Conservation (phyloP, 1,140 invertebrate genomes). For the Ladona fulva region DNA sequence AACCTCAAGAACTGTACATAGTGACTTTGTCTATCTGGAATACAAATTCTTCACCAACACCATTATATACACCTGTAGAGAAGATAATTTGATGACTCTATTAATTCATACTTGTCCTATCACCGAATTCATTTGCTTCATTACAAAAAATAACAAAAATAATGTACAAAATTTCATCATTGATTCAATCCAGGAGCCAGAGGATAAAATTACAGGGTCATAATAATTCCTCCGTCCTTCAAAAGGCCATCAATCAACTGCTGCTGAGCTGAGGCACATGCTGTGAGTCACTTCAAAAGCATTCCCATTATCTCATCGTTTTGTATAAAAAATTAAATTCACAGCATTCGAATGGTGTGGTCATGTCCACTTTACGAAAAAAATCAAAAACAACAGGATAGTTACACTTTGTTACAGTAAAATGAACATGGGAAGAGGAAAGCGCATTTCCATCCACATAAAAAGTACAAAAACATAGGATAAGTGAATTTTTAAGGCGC, state of each 20-base stretch:
- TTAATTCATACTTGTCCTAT: neutral
- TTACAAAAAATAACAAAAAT: conserved; percentile 11
- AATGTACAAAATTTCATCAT: conserved; percentile 6
- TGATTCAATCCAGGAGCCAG: neutral
- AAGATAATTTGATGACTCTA: neutral
- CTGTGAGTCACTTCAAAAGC: neutral
- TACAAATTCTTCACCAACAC: neutral
- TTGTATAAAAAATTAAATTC: conserved; percentile 4
- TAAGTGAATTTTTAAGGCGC: neutral
- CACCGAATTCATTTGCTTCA: neutral
- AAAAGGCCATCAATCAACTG: neutral
- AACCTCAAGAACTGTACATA: neutral
- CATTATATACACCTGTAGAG: neutral
- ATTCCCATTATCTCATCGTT: neutral
- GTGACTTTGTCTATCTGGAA: neutral
- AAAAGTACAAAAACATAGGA: neutral
- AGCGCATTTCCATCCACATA: neutral
- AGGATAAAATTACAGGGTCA: neutral
- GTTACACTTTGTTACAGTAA: conserved; percentile 1
- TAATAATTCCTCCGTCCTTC: neutral
- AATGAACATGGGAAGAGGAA: conserved; percentile 1
- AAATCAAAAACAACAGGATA: conserved; percentile 8
- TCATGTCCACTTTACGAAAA: neutral
- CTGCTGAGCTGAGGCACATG: neutral
- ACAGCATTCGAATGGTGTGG: neutral